A percentile compares a stretch with the other conserved stretches of the same genome.
These are phyloP conservation scores for Pelobates cultripes DNA, from an alignment of 2,797 vertebrate species.

Conservation along the genomic window DNA sequence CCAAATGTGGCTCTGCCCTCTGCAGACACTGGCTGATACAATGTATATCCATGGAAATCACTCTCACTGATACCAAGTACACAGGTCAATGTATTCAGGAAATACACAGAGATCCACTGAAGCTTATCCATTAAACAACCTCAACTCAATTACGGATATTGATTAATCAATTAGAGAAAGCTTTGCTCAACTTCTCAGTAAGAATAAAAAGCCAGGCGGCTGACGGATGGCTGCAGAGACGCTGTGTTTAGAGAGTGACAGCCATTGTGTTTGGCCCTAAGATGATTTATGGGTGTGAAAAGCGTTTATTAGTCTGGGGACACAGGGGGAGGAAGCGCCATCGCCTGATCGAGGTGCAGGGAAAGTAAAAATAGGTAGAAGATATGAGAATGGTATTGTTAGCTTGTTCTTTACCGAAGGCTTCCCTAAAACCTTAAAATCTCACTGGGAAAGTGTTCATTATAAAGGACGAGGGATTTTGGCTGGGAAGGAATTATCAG, in stretches of 20 bases:
- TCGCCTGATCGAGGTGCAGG: too few relatives aligned
- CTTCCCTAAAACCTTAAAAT: too few relatives aligned
- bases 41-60: neutral
- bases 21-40: neutral
- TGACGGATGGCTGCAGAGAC: slow-evolving; percentile 38
- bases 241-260: neutral
- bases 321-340: neutral
- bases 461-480: too few relatives aligned
- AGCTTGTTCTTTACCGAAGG: too few relatives aligned
- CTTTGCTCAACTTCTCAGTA: slow-evolving; percentile 57
- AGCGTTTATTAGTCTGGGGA: slow-evolving; percentile 3
- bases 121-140: slow-evolving; percentile 56
- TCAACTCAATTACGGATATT: slow-evolving; percentile 67
- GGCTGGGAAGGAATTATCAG: too few relatives aligned
- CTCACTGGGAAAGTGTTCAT: too few relatives aligned
- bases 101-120: slow-evolving; percentile 26
- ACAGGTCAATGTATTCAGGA: slow-evolving; percentile 28
- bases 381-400: too few relatives aligned
- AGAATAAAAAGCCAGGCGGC: slow-evolving; percentile 50
- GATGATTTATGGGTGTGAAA: slow-evolving; percentile 21
- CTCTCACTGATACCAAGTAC: slow-evolving; percentile 35
- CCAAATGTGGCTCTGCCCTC: slow-evolving; percentile 9
- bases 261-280: slow-evolving; percentile 4
- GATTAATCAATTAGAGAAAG: slow-evolving; percentile 67
- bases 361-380: too few relatives aligned